Evolutionary conservation across 2,797 vertebrate genomes (phyloP), one percentile per base, ranked within the genome.

Genomic region (Sebastolobus altivelis): DNA sequence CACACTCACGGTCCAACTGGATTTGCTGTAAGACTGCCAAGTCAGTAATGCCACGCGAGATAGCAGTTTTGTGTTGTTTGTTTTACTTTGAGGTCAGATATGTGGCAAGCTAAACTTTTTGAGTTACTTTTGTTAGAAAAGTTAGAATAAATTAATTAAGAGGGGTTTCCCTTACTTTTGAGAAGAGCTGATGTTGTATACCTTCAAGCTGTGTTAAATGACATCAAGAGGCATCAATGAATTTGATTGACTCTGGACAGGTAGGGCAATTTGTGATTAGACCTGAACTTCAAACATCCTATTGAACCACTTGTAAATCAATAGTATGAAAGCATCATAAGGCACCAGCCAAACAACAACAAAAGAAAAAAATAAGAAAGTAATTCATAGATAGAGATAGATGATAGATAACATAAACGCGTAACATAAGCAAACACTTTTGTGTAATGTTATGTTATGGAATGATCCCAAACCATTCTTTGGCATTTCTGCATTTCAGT

Each of bases 301-400:
- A 77, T 58, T 59, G 60, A 27, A 65, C 6, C 27, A 37, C 40
- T 38, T 25, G n/a, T 40, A 65, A 56, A 67, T 38, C 20, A 40
- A 33, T 54, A 25, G 9, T 56, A 63, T 58, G 10, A 52, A 72
- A 81, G 9, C 52, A 60, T 66, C 16, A 54, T 40, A 55, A 29
- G 25, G 16, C 54, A 49, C 6, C n/a, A 58, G 49, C n/a, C 22
- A 70, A 71, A 49, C 54, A 65, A 46, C 13, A 52, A 65, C 2
- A 58, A 52, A 73, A n/a, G 0, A 27, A 43, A 66, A 66, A 71
- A 6, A 1, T 4, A 61, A 54, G 2, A 71, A 31, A 80, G 43
- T 3, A 5, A 72, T 66, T 33, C 12, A 62, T n/a, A 2, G 27
- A 56, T 43, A 54, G 18, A 38, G n/a, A 76, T 37, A 56, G 27